Evolutionary conservation across 2,797 vertebrate species (phyloP), one percentile per base, ranked within the genome.

Genomic region (Steatocranus sp.): DNA sequence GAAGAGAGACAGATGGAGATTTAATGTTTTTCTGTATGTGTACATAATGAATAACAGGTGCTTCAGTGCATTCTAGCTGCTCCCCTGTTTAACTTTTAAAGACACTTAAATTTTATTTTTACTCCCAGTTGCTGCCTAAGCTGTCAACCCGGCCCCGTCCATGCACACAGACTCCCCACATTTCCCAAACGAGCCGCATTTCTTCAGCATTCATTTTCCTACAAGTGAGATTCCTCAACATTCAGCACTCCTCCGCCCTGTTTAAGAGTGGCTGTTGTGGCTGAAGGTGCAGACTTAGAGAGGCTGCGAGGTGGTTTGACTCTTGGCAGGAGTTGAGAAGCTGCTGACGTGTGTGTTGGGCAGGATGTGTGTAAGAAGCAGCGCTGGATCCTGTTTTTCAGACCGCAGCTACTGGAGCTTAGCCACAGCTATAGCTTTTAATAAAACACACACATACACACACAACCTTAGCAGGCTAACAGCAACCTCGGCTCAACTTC

Each of bases 351-450:
- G 91, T 82, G 88, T 90, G 86, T 88, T 56, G 89, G 92, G 92
- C 94, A 95, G 94, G 94, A 96, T 95, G 94, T 95, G 95, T 96
- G 95, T 93, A 92, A 94, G 93, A 93, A 94, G 94, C 93, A 88
- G 89, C 8, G 83, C 90, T 92, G 88, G 94, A 95, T 95, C 94
- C 94, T 95, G 94, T 94, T 95, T 95, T 94, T 94, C 87, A 93
- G 90, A 92, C 93, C 87, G 10, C 92, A 91, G 91, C 85, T 86
- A 89, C 89, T 94, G 93, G 91, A 92, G 90, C 88, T 79, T 70
- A 48, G 89, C 92, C 93, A 91, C 89, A 85, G 88, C 83, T 84
- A 88, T 88, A 90, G 75, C 82, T 90, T 87, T 86, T 86, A 94
- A 93, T 92, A 84, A 79, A 86, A 90, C 89, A 93, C 86, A 91